Conservation (phyloP, 2,797 vertebrate species). For the Oophaga sylvatica region DNA sequence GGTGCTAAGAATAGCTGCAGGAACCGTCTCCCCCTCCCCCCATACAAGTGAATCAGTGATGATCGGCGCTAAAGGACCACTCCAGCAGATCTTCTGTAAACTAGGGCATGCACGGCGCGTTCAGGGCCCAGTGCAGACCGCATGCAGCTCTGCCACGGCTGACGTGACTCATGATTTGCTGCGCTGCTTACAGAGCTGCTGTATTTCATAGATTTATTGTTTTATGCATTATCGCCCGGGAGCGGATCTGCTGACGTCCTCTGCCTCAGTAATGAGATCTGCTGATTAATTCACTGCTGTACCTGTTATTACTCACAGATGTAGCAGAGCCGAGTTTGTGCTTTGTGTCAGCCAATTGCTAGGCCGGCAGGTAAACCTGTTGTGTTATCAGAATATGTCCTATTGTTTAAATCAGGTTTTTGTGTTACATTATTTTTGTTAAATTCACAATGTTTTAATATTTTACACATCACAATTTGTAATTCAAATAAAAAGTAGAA, state of each 20-base stretch:
- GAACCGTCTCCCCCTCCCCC: slow-evolving; percentile 21
- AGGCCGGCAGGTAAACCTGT: neutral
- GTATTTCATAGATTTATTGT: neutral
- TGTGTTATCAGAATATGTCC: no score
- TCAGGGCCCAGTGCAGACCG: neutral
- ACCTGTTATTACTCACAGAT: neutral
- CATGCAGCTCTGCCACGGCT: neutral
- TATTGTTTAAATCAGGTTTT: no score
- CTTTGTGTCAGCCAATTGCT: neutral
- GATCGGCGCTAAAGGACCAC: slow-evolving; percentile 63
- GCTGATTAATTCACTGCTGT: neutral
- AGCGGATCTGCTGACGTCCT: neutral
- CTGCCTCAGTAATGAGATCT: neutral
- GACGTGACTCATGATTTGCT: neutral
- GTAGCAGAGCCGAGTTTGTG: neutral
- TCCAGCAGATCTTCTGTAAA: slow-evolving; percentile 67
- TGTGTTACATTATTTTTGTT: no score
- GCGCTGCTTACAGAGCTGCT: neutral
- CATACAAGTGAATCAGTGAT: slow-evolving; percentile 70
- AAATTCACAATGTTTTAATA: no score
- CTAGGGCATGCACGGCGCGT: slow-evolving; percentile 61
- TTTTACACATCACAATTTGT: no score
- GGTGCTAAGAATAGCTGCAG: slow-evolving; percentile 35
- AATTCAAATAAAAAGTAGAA: no score
- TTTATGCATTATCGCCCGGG: neutral